Percentiles rank a stretch among this genome's conserved stretches.
Conservation (phyloP, 2,888 invertebrate genomes). For the Zaprionus obscuricornis region DNA sequence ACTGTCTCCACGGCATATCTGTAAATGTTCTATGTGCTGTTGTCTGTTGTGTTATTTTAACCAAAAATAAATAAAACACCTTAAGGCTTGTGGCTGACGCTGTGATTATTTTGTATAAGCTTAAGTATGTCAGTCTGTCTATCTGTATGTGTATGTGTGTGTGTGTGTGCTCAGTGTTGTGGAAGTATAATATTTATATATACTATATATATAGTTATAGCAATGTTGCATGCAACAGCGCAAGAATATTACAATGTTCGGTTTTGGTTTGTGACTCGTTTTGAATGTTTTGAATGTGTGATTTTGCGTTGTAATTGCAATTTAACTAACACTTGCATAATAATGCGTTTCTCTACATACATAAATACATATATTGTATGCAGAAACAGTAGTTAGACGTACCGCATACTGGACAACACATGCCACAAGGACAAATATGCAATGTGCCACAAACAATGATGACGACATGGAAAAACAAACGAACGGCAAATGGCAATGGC, state of each 20-base stretch:
- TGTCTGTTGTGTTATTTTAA: too few relatives aligned
- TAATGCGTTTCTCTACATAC: slow-evolving; percentile 45
- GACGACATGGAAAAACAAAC: slow-evolving; percentile 52
- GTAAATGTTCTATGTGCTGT: too few relatives aligned
- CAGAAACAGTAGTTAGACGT: slow-evolving; percentile 7
- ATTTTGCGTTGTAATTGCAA: slow-evolving; percentile 72
- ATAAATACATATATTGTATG: slow-evolving; percentile 18
- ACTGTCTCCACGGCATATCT: neutral
- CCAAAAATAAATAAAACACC: slow-evolving; percentile 64
- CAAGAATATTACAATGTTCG: slow-evolving; percentile 1
- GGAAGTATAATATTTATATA: too few relatives aligned
- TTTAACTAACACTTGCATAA: slow-evolving; percentile 73
- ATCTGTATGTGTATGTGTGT: neutral
- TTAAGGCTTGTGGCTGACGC: slow-evolving; percentile 15
- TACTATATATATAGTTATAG: too few relatives aligned
- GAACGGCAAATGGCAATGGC: slow-evolving; percentile 18
- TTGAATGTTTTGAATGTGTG: slow-evolving; percentile 42
- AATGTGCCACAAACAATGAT: slow-evolving; percentile 29
- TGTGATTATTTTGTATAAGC: too few relatives aligned
- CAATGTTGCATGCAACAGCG: slow-evolving; percentile 38
- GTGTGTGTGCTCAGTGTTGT: slow-evolving; percentile 2
- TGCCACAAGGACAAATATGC: slow-evolving; percentile 53
- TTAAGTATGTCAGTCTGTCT: too few relatives aligned
- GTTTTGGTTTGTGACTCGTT: too few relatives aligned
- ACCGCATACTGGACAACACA: slow-evolving; percentile 14